Conservation (phyloP, 2,797 vertebrate species). For the Phyllotis vaccarum region DNA sequence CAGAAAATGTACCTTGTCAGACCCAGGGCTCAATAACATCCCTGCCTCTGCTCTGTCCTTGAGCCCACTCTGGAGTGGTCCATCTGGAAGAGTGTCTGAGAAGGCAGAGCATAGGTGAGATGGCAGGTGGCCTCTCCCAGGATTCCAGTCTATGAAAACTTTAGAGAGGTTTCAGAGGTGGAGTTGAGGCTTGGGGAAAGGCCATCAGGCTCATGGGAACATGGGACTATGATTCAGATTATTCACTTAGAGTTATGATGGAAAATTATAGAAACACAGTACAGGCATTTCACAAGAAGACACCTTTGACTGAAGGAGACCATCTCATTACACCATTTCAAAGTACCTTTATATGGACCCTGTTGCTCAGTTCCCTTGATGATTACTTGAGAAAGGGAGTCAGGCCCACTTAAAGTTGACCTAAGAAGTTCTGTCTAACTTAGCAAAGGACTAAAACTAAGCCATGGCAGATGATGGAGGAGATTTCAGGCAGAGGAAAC, state of each 20-base stretch:
- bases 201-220: not conserved
- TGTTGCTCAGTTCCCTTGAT: not conserved
- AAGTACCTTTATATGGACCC: not conserved
- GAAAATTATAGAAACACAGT: not conserved
- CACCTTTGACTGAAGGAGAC: not conserved
- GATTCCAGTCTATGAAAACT: not conserved
- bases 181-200: not conserved
- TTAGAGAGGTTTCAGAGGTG: not conserved
- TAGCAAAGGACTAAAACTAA: not conserved
- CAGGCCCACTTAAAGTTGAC: not conserved
- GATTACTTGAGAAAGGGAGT: not conserved
- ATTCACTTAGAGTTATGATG: not conserved
- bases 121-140: not conserved
- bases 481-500: not conserved
- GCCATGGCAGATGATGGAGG: not conserved
- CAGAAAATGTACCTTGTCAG: not conserved
- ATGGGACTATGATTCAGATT: not conserved
- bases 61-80: not conserved
- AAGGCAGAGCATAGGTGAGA: not conserved
- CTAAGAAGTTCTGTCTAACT: not conserved
- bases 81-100: fast-evolving
- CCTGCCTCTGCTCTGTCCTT: not conserved
- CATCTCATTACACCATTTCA: not conserved
- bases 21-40: not conserved
- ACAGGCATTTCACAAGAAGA: not conserved